phyloP scores from a whole-genome alignment of 1,140 invertebrate genomes.

The Stegodyphus mimosarum region DNA sequence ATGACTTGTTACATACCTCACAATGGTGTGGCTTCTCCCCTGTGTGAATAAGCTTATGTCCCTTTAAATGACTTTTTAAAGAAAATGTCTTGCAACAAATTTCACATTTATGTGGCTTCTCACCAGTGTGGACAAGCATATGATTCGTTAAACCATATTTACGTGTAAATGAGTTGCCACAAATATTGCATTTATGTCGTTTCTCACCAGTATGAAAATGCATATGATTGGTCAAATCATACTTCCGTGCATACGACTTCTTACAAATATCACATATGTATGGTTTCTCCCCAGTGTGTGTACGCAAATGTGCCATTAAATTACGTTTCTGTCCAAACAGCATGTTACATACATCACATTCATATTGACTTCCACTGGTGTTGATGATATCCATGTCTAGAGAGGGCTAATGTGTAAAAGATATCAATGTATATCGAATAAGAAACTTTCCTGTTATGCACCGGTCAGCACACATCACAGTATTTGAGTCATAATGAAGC shows the following conservation, averaged over 20 bases:
- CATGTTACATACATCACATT: no score
- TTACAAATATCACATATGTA: background rate
- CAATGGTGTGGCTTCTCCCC: slow-evolving; percentile 17
- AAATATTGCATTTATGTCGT: background rate
- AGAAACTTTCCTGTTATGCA: no score
- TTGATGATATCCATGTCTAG: no score
- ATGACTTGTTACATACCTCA: slow-evolving; percentile 6
- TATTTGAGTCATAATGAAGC: no score
- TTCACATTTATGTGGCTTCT: background rate
- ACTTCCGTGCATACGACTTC: background rate
- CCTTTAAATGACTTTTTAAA: background rate
- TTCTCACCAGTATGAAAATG: background rate
- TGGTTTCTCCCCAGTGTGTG: background rate
- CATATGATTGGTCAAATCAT: background rate
- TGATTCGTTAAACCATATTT: background rate
- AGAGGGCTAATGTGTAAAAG: no score
- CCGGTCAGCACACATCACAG: no score
- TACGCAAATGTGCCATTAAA: background rate
- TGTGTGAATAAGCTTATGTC: background rate
- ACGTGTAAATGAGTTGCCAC: background rate
- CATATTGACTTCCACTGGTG: no score
- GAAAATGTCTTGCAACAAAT: background rate
- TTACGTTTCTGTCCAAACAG: no score
- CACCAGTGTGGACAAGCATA: background rate
- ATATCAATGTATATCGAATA: no score